phyloP scores from a whole-genome alignment of 2,888 invertebrate species.

The Chrysolina haemoptera region DNA sequence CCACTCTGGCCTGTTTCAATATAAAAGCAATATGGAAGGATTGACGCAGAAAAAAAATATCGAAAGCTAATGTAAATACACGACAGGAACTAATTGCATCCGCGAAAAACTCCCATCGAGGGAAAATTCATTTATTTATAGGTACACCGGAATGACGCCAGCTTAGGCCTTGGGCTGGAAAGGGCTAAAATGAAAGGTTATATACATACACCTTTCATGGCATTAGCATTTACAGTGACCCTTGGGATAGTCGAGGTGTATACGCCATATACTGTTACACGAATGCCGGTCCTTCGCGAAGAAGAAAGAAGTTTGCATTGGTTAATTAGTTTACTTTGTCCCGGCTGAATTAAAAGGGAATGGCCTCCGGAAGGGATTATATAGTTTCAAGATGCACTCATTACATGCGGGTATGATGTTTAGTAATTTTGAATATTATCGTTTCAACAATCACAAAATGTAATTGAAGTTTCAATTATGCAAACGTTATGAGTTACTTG shows the following conservation, averaged over 20 bases:
- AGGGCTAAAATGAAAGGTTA: constrained; percentile 34
- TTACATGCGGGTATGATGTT: neutral
- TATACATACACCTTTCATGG: constrained; percentile 10
- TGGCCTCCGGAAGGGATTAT: neutral
- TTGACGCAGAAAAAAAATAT: neutral
- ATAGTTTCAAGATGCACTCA: constrained; percentile 7
- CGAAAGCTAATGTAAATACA: neutral
- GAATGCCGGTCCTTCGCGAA: neutral
- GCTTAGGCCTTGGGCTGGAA: constrained; percentile 13
- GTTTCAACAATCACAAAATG: neutral
- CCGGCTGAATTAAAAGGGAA: constrained; percentile 3
- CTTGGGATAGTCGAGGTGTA: constrained; percentile 11
- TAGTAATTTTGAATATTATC: neutral
- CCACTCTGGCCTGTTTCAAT: neutral
- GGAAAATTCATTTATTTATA: constrained; percentile 1
- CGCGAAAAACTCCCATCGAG: neutral
- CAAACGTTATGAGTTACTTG: too few species aligned
- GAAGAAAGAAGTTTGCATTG: constrained; percentile 12
- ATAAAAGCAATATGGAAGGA: neutral
- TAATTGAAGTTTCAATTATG: neutral
- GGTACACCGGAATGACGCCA: neutral
- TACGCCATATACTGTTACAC: constrained; percentile 4
- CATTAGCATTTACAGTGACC: constrained; percentile 33
- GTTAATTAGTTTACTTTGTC: constrained; percentile 21
- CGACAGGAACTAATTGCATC: neutral